Evolutionary conservation across 1,140 invertebrate species (phyloP), one percentile per base, ranked within the genome.

Genomic region (Psilanteris sp.): DNA sequence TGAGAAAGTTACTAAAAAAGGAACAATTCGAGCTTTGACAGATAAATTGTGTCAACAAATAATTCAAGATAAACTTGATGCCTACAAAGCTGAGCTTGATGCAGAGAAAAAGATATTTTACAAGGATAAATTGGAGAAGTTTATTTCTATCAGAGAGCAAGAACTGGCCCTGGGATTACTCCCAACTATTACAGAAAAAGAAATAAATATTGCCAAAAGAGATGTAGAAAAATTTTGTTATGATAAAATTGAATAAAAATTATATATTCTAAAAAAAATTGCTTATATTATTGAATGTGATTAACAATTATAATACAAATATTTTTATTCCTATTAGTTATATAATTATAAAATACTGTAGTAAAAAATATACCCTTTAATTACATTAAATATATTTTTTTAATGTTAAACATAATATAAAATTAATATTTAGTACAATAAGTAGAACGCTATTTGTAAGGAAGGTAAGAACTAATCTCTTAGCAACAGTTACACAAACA

Each of bases 71-170:
- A 93, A 93, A 70, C 77, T 96, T 1, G 81, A 90, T 4, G 89
- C 88, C 2, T 94, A 95, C 66, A 91, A 89, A 77, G 84, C 82
- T 37, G 79, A 91, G 70, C 79, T 95, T 16, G 90, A 93, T 81
- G 82, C 79, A 14, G 90, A 95, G 83, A 91, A 95, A 80, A 91
- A 92, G 22, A 82, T 87, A 3, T 96, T 95, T 79, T 88, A 93
- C 1, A 80, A 85, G 54, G 83, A 92, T 22, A 92, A 92, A 73
- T 81, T 81, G 0, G 79, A 91, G 48, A 84, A 85, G 37, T 83
- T 96, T 20, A 86, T 90, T 36, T 93, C 92, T 73, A 94, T 96
- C 9, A 89, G 91, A 32, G 89, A 92, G 61, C 93, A 95, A 82
- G 93, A 96, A 83, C 85, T 90, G 43, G 90, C 90, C 11, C 92